These are phyloP conservation scores for Scrobipalpa costella DNA, from an alignment of 2,888 invertebrate genomes.

Conservation along the genomic window DNA sequence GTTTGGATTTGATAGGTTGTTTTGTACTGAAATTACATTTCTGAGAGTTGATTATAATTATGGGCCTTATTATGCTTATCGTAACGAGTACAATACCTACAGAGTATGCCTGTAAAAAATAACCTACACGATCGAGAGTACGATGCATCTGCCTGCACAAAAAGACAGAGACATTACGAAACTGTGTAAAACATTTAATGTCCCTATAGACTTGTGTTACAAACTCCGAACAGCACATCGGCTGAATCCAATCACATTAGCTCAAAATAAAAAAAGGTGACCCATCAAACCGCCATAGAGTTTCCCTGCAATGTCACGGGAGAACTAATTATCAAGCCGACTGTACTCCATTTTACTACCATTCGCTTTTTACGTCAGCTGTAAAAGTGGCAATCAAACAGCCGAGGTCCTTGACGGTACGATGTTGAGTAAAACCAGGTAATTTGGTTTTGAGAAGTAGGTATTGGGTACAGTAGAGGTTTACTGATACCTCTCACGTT, in stretches of 20 bases:
- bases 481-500: too few relatives aligned
- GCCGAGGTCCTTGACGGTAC: background rate
- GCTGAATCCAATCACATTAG: slow-evolving; percentile 1
- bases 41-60: too few relatives aligned
- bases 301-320: slow-evolving; percentile 5
- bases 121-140: too few relatives aligned
- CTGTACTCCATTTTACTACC: slow-evolving; percentile 5
- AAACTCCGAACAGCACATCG: background rate
- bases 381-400: slow-evolving; percentile 16
- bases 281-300: slow-evolving; percentile 7
- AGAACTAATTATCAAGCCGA: background rate
- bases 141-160: too few relatives aligned
- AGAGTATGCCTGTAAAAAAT: too few relatives aligned
- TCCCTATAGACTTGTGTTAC: background rate
- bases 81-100: too few relatives aligned
- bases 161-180: too few relatives aligned
- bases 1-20: too few relatives aligned
- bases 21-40: too few relatives aligned
- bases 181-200: background rate
- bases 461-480: background rate
- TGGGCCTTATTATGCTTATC: too few relatives aligned
- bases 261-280: background rate
- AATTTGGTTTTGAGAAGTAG: background rate
- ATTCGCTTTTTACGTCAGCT: slow-evolving; percentile 10
- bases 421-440: slow-evolving; percentile 3